These are phyloP conservation scores for Drosophila mercatorum DNA, from an alignment of 2,888 invertebrate genomes.

Conservation along the genomic window DNA sequence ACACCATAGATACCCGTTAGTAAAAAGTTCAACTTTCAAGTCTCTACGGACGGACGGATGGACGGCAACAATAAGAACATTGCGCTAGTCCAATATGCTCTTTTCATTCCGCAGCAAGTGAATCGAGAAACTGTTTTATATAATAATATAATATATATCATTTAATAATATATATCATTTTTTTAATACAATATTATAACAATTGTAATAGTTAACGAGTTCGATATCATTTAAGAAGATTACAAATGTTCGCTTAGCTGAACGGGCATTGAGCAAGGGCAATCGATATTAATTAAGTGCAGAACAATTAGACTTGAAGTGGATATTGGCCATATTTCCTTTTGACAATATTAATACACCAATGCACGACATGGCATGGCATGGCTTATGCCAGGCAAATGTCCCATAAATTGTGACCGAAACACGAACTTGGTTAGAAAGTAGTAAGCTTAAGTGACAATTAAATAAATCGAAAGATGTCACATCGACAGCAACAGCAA, in stretches of 20 bases:
- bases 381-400: constrained; percentile 51
- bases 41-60: neutral
- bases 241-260: neutral
- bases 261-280: neutral
- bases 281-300: constrained; percentile 38
- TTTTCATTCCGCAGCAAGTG: too few species aligned
- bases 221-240: neutral
- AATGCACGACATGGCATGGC: constrained; percentile 18
- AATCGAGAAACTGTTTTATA: neutral
- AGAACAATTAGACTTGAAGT: constrained; percentile 50
- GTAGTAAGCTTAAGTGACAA: constrained; percentile 72
- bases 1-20: too few species aligned
- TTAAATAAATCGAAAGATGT: constrained; percentile 77
- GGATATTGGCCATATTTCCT: constrained; percentile 48
- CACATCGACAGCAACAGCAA: constrained; percentile 49
- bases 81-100: neutral
- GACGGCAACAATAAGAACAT: neutral
- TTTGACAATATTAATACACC: constrained; percentile 51
- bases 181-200: neutral
- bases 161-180: neutral
- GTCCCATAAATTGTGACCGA: constrained; percentile 61
- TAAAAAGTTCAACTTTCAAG: neutral
- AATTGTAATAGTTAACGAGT: neutral
- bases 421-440: constrained; percentile 66
- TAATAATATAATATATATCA: neutral